Evolutionary conservation across 2,113 vertebrate genomes (phyloP).

Genomic region (Ceyx melanurus): DNA sequence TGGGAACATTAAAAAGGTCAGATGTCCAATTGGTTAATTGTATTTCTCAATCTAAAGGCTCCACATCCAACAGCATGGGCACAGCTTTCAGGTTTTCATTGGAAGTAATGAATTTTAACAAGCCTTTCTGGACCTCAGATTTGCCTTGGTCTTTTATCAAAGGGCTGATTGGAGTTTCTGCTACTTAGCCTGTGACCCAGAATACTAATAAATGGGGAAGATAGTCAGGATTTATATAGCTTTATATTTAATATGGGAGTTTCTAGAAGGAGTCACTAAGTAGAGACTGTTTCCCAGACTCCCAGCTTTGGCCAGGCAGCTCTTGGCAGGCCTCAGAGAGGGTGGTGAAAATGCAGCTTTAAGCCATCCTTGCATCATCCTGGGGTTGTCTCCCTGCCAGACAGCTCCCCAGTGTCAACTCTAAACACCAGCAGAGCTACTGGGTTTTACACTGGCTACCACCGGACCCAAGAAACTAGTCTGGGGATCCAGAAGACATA

Average conservation of each 20-base stretch:
- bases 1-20: not conserved
- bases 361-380: slow-evolving; percentile 50
- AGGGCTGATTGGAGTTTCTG: not conserved
- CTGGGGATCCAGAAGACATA: not conserved
- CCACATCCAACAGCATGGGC: not conserved
- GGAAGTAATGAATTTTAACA: slow-evolving; percentile 12
- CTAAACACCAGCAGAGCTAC: slow-evolving; percentile 30
- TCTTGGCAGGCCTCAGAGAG: slow-evolving; percentile 40
- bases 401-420: not conserved
- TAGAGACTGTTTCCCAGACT: slow-evolving; percentile 38
- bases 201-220: slow-evolving; percentile 3
- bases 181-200: not conserved
- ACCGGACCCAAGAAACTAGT: not conserved
- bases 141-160: slow-evolving; percentile 5
- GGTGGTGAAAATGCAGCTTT: slow-evolving; percentile 50
- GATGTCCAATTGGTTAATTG: not conserved
- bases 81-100: not conserved
- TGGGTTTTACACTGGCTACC: slow-evolving; percentile 21
- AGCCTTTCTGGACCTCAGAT: not conserved
- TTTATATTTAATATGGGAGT: slow-evolving; percentile 38
- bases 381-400: slow-evolving; percentile 9
- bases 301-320: slow-evolving; percentile 12
- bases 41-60: not conserved
- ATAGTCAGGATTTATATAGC: slow-evolving; percentile 11
- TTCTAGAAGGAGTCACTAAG: slow-evolving; percentile 33